Base-by-base conservation (phyloP, 2,888 invertebrate species). In the Meteorus cinctellus region DNA sequence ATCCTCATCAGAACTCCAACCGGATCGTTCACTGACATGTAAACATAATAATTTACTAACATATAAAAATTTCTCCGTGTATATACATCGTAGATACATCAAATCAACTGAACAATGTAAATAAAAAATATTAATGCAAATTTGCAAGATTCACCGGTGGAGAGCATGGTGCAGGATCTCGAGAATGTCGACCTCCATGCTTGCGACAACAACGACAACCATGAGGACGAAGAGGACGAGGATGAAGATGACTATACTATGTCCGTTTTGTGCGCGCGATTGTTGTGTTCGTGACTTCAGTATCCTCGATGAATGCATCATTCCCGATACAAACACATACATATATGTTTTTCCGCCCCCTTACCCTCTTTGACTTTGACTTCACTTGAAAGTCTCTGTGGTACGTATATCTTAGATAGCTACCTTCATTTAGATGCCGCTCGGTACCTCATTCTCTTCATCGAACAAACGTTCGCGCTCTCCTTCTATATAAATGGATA, bases 371-470 rank as follows among this genome's bases (percentile, higher is more conserved):
- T 34, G n/a, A 29, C 66, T 55, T 36, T 12, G 31, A 36, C 41
- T 59, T 66, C 31, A 34, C 55, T 14, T 63, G 16, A 34, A 34
- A 34, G 8, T 19, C 71, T 74, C 73, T 72, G 69, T 72, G 55
- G 34, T 12, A 41, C 41, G 41, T 67, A 62, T 75, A 76, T 76
- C 75, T 77, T 78, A 71, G 71, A 76, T 48, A 60, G 62, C 68
- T 59, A 41, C 51, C 70, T 76, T 83, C 84, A 82, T 84, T 83
- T 82, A 83, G 85, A 87, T 87, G 86, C 86, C 82, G 82, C 81
- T 79, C 84, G 82, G 84, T 84, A 82, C 82, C 77, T 82, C 80
- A 75, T 81, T 79, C 82, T 80, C 82, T 82, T 79, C 83, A 83
- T 84, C 86, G 84, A 83, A 84, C 82, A 80, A 80, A 82, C 78